Percentiles rank a stretch among this genome's conserved stretches.
phyloP scores from a whole-genome alignment of 2,113 vertebrate species.

The Tenrec ecaudatus region DNA sequence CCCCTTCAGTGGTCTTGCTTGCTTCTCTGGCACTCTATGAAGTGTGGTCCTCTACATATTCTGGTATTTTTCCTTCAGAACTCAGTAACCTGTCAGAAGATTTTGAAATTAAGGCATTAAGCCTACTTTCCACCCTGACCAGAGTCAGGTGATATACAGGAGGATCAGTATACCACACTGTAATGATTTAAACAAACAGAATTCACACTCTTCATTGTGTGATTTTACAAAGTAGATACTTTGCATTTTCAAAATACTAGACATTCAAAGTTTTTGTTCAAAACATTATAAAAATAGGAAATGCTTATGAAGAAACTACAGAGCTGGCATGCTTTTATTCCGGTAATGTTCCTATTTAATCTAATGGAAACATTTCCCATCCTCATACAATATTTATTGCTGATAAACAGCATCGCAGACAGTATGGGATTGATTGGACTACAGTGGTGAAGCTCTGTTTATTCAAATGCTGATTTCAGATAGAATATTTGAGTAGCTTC shows the following conservation, averaged over 20 bases:
- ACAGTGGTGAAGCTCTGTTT: conserved; percentile 5
- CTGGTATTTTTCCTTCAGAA: background rate
- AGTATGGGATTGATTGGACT: conserved; percentile 8
- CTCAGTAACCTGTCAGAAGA: background rate
- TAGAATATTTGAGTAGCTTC: conserved; percentile 1
- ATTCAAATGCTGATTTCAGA: conserved; percentile 20
- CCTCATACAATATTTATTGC: conserved; percentile 19
- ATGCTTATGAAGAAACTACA: conserved; percentile 40
- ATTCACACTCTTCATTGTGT: background rate
- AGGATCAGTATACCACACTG: background rate
- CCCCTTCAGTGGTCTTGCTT: background rate
- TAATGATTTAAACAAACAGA: conserved; percentile 1
- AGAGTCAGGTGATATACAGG: background rate
- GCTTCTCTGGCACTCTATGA: background rate
- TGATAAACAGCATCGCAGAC: conserved; percentile 36
- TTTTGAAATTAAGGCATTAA: conserved; percentile 15
- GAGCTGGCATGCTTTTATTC: conserved; percentile 5
- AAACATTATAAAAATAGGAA: conserved; percentile 19
- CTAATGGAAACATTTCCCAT: background rate
- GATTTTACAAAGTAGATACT: background rate
- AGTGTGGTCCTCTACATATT: background rate
- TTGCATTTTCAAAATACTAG: background rate
- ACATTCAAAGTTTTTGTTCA: conserved; percentile 33
- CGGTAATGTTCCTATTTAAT: conserved; percentile 49
- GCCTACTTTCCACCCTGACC: background rate